A percentile compares a stretch with the other conserved stretches of the same genome.
Evolutionary conservation across 1,140 invertebrate genomes (phyloP).

Genomic region (Ooceraea biroi): DNA sequence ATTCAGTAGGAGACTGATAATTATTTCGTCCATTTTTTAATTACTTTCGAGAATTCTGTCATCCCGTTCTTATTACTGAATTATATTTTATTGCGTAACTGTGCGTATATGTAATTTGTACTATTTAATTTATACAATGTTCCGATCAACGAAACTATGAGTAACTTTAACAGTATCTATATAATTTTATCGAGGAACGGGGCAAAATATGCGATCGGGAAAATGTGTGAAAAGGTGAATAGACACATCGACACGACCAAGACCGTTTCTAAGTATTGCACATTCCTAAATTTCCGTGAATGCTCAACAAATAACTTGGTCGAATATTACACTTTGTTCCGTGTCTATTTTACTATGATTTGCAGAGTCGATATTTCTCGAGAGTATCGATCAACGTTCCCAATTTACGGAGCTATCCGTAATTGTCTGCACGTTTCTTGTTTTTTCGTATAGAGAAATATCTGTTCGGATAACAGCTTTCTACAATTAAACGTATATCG

Average conservation of each 20-base stretch:
- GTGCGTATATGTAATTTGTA: not conserved
- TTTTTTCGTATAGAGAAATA: slow-evolving; percentile 21
- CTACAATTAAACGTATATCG: slow-evolving; percentile 29
- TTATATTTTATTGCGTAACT: not conserved
- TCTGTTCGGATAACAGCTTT: not conserved
- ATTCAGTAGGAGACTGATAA: not conserved
- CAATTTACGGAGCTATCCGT: slow-evolving; percentile 30
- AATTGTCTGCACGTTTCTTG: slow-evolving; percentile 26
- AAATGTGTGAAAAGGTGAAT: not conserved
- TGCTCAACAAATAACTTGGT: slow-evolving; percentile 51
- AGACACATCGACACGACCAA: not conserved
- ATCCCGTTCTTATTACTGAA: not conserved
- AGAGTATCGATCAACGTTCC: slow-evolving; percentile 18
- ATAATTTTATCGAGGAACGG: slow-evolving; percentile 12
- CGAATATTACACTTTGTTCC: slow-evolving; percentile 20
- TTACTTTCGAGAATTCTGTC: not conserved
- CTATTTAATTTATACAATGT: slow-evolving; percentile 29
- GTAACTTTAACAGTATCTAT: slow-evolving; percentile 14
- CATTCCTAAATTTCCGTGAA: slow-evolving; percentile 37
- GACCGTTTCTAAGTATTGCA: slow-evolving; percentile 56
- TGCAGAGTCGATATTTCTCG: slow-evolving; percentile 27
- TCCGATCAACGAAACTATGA: not conserved
- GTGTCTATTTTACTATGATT: slow-evolving; percentile 57
- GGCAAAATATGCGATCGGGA: not conserved
- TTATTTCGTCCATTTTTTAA: slow-evolving; percentile 16